A percentile compares a stretch with the other conserved stretches of the same genome.
These are phyloP conservation scores for Phacellophora camtschatica DNA, from an alignment of 30 jellyfish, hydroid and myxozoan species.

Conservation along the genomic window DNA sequence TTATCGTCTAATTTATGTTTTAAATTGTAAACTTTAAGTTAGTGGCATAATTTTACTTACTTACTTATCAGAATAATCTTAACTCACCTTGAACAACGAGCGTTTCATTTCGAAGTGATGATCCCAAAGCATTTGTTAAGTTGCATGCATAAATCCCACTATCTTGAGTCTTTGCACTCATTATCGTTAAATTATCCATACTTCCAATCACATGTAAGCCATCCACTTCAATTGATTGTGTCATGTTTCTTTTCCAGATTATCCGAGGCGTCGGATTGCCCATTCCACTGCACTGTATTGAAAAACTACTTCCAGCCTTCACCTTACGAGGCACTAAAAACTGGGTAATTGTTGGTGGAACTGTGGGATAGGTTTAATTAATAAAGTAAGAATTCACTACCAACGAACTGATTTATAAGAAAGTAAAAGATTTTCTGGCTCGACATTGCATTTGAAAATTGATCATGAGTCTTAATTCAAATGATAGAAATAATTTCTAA, in stretches of 20 bases:
- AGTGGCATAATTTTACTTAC: no score
- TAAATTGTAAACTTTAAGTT: no score
- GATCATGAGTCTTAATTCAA: no score
- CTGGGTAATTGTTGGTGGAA: conserved; percentile 12
- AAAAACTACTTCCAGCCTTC: conserved; percentile 8
- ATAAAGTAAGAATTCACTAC: no score
- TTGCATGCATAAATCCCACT: conserved; percentile 54
- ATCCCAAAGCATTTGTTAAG: conserved; percentile 15
- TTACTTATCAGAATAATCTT: no score
- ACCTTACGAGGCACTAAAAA: conserved; percentile 29
- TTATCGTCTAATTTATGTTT: no score
- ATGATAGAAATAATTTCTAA: no score
- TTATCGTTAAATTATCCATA: neutral
- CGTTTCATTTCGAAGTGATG: neutral
- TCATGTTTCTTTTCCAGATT: conserved; percentile 28
- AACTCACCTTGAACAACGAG: conserved; percentile 48
- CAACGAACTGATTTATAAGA: no score
- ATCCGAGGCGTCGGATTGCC: conserved; percentile 47
- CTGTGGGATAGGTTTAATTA: conserved; percentile 26
- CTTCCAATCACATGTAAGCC: neutral
- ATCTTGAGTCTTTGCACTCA: conserved; percentile 13
- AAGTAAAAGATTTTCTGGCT: no score
- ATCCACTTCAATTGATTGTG: conserved; percentile 4
- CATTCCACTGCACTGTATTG: conserved; percentile 17
- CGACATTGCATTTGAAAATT: no score